Evolutionary conservation across 2,888 invertebrate genomes (phyloP).

Genomic region (Dendrolimus houi): DNA sequence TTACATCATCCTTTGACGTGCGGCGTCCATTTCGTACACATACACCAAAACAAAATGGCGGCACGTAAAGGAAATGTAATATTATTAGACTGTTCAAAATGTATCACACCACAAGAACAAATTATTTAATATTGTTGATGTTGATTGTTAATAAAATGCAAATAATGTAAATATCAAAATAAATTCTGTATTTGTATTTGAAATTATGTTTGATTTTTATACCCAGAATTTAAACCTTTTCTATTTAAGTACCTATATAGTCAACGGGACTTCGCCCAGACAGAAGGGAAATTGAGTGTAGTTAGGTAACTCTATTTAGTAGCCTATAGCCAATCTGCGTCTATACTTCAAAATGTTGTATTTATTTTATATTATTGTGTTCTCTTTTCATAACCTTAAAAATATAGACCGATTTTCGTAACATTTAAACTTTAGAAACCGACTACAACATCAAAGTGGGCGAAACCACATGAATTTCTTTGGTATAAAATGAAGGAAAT

Average conservation of each 20-base stretch:
- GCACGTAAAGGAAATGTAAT: slow-evolving; percentile 43
- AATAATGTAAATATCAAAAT: slow-evolving; percentile 84
- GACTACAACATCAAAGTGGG: too few relatives aligned
- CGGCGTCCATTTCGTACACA: slow-evolving; percentile 29
- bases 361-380: too few relatives aligned
- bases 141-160: slow-evolving; percentile 87
- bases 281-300: too few relatives aligned
- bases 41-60: slow-evolving; percentile 28
- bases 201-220: slow-evolving; percentile 52
- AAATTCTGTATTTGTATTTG: slow-evolving; percentile 84
- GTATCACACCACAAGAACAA: slow-evolving; percentile 72
- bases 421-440: too few relatives aligned
- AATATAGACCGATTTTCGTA: too few relatives aligned
- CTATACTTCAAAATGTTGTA: too few relatives aligned
- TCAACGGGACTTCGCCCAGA: too few relatives aligned
- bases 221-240: not conserved
- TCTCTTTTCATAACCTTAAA: too few relatives aligned
- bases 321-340: too few relatives aligned
- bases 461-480: too few relatives aligned
- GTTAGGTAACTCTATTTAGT: too few relatives aligned
- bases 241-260: not conserved
- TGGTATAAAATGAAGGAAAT: too few relatives aligned
- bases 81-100: slow-evolving; percentile 63
- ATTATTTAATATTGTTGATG: slow-evolving; percentile 85
- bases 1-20: slow-evolving; percentile 39